Percentiles rank a stretch among this genome's conserved stretches.
Conservation (phyloP, 2,888 invertebrate genomes). For the Cordilura impudica region DNA sequence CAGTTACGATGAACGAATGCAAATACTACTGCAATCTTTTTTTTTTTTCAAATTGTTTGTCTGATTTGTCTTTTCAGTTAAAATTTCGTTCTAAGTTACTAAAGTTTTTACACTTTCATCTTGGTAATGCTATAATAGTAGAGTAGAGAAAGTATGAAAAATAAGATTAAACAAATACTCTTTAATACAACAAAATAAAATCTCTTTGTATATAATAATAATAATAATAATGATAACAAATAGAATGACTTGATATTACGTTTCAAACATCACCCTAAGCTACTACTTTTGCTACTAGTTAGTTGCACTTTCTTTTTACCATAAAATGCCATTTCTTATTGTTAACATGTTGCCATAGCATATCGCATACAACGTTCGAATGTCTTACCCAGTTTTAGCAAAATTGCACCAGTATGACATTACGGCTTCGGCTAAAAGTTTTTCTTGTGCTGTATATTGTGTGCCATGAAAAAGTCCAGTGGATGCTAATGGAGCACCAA, state of each 20-base stretch:
- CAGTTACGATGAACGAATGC: conserved; percentile 3
- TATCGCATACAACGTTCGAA: conserved; percentile 3
- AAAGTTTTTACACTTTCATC: conserved; percentile 21
- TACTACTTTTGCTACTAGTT: not conserved
- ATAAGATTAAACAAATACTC: not conserved
- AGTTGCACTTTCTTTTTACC: not conserved
- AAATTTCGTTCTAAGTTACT: conserved; percentile 1
- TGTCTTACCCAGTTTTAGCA: conserved; percentile 90
- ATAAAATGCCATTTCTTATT: conserved; percentile 16
- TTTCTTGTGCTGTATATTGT: conserved; percentile 87
- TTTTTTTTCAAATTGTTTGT: conserved; percentile 16
- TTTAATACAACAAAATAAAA: conserved; percentile 22
- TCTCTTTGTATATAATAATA: conserved; percentile 39
- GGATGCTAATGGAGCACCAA: conserved; percentile 89
- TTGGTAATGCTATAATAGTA: not conserved
- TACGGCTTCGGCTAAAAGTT: conserved; percentile 88
- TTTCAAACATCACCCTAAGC: not conserved
- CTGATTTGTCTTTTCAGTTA: not conserved
- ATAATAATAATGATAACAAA: conserved; percentile 44
- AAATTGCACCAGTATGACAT: conserved; percentile 95
- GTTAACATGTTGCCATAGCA: conserved; percentile 6
- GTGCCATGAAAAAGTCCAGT: conserved; percentile 84
- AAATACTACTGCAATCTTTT: not conserved
- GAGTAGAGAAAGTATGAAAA: not conserved
- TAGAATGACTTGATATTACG: conserved; percentile 40